These are phyloP conservation scores for Luscinia luscinia DNA, from an alignment of 2,797 vertebrate species.

Conservation along the genomic window DNA sequence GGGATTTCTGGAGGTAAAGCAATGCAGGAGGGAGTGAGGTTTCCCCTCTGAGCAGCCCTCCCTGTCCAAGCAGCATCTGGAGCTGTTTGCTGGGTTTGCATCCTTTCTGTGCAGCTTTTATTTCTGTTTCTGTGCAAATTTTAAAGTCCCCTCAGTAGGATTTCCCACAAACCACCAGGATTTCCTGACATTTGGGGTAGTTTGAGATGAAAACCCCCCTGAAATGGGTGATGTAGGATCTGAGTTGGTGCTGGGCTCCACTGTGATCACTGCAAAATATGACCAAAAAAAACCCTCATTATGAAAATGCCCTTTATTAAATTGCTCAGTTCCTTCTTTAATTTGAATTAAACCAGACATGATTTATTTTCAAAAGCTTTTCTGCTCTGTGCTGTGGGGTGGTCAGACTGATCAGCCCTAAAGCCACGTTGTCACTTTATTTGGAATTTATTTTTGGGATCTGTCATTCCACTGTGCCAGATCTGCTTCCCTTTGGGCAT, in stretches of 20 bases:
- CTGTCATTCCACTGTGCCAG: rapidly evolving
- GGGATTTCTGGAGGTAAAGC: background rate
- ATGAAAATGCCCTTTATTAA: background rate
- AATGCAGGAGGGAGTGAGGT: background rate
- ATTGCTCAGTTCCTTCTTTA: background rate
- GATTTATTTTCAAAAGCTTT: background rate
- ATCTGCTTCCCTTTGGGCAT: background rate
- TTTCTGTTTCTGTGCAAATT: background rate
- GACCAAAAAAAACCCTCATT: rapidly evolving
- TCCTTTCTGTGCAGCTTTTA: background rate
- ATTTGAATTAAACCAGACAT: background rate
- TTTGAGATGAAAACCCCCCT: background rate
- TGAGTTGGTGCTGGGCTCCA: background rate
- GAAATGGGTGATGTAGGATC: rapidly evolving
- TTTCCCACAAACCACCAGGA: background rate
- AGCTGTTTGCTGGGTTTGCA: background rate
- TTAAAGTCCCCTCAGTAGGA: background rate
- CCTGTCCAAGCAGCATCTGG: background rate
- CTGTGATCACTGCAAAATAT: background rate
- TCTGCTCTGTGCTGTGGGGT: background rate
- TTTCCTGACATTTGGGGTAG: background rate
- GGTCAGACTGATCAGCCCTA: background rate
- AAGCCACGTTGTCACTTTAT: background rate
- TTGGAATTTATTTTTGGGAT: background rate
- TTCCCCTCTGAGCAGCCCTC: background rate